Evolutionary conservation across 1,140 invertebrate species (phyloP), one percentile per base, ranked within the genome.

Genomic region (Drosophila lowei): DNA sequence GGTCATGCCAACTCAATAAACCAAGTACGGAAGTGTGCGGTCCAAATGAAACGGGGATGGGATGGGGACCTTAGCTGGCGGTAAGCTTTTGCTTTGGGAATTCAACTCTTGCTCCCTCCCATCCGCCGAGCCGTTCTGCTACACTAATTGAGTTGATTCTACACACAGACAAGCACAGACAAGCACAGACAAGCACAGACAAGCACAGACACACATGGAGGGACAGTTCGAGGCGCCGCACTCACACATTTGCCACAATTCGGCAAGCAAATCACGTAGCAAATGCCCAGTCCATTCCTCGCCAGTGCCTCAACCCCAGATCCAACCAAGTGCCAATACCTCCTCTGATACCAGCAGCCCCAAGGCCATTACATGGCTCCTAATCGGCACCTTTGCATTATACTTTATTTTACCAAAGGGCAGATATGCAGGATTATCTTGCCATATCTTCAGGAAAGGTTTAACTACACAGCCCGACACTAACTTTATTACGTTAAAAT

Each of bases 1-100:
- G 81, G 81, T 86, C 81, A 85, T 81, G 77, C 81, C 71, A 84
- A 84, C 79, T 84, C 79, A 84, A 84, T 84, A 84, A 84, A 84
- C 72, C 75, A 84, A 83, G 66, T 62, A 61, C 63, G 64, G 71
- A 59, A 59, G 46, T 71, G 42, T 54, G 23, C 50, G 41, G 6
- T 0, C 6, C 25, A 16, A 6, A 34, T 15, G 15, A 8, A 9
- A 41, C 16, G 28, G 23, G 13, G 15, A 38, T 42, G 9, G 21
- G 13, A 6, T 3, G 28, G 47, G 30, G 30, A 30, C 30, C 30
- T 30, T 9, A 30, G 30, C 30, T 3, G 30, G 8, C 30, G 30
- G 25, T 30, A 25, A 43, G 25, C 42, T 42, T n/a, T 23, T 42
- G 58, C 48, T 55, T 50, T 25, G 44, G 50, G 67, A 60, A 56